Evolutionary conservation across 2,113 vertebrate species (phyloP), one percentile per base, ranked within the genome.

Genomic region (Eubucco bourcierii): DNA sequence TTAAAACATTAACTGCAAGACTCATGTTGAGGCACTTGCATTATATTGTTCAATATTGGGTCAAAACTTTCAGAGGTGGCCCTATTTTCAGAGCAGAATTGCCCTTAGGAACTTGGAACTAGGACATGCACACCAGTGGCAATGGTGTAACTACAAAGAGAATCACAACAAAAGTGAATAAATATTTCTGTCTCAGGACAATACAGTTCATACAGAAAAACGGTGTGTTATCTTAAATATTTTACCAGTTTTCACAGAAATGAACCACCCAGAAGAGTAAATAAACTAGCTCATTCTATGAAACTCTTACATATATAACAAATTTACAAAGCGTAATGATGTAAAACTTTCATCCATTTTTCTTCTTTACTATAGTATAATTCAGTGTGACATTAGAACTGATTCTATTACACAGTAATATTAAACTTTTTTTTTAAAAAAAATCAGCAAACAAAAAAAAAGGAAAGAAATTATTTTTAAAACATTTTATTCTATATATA

Each of bases 241-340:
- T 86, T 76, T 31, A 76, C 10, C 8, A 33, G 7, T 66, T 83
- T 83, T 90, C 50, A 63, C 28, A 73, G 21, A 15, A 68, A 28
- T 31, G 41, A 67, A 7, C 21, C 60, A 5, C 15, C 9, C 19
- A 71, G n/a, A 59, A 77, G 17, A 65, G 4, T 23, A 66, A 55
- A 3, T 0, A 61, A 15, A 1, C 34, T 70, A 5, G 12, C 4
- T 80, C 1, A 41, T 14, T 28, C 2, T 29, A 31, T 19, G 23
- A 78, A 33, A 74, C 3, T 4, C 6, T 53, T 82, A 73, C 4
- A 3, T 39, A 15, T 44, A 7, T 11, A 59, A 63, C 2, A 71
- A 88, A 78, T 2, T 66, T 31, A 31, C 7, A 47, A 59, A 84
- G 46, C 1, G 17, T 55, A 50, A 44, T 58, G 10, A 53, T 24